Evolutionary conservation across 2,797 vertebrate species (phyloP), one percentile per base, ranked within the genome.

Genomic region (Peromyscus attwateri): DNA sequence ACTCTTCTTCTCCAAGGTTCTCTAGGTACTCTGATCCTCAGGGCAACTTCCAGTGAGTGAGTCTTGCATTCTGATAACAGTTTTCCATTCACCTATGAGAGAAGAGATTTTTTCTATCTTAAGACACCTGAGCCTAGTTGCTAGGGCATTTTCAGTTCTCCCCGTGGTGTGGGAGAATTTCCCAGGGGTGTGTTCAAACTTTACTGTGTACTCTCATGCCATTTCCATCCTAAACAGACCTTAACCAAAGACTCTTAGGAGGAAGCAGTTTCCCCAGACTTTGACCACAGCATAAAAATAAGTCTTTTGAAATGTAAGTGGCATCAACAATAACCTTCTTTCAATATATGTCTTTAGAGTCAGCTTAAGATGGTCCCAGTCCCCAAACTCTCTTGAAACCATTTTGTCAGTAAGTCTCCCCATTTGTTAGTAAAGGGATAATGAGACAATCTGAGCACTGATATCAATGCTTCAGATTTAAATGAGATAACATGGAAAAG

Each of bases 261-360:
- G 46, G 52, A 76, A 68, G n/a, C 43, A 75, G 55, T 73, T 37
- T 96, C n/a, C 23, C 27, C 6, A 29, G 27, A 82, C 29, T 92
- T 70, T 73, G 90, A 96, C 5, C 40, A 49, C 12, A 73, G 13
- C 3, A 66, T 93, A 46, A 66, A 95, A 90, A 64, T n/a, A 31
- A 52, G 5, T 16, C 60, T 84, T 40, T 25, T 25, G 40, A 81
- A 11, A 21, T 80, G 23, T 57, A 49, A 23, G 14, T 17, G 4
- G 25, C 70, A 3, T 96, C 31, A 75, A 80, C 49, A 2, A n/a
- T 57, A 89, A 64, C 37, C 31, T 83, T 87, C 7, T 10, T 90
- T 9, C 70, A n/a, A 55, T 92, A 70, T 68, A 2, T 34, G 46
- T 68, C 66, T 43, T 88, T 31, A 37, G 25, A 93, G 49, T 6